Evolutionary conservation across 2,113 vertebrate species (phyloP).

Genomic region (Climacteris rufus): DNA sequence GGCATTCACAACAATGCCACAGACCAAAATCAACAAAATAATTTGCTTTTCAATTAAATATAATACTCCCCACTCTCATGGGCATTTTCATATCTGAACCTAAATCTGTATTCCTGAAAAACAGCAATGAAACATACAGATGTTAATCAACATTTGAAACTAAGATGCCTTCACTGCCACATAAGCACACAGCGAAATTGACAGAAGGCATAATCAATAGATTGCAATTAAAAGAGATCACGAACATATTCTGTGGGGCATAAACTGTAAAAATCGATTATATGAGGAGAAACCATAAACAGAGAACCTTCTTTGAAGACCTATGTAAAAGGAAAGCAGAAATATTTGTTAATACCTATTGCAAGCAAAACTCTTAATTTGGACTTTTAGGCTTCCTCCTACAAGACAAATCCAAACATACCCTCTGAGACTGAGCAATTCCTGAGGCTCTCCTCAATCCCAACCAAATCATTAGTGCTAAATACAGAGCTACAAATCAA

Average conservation of each 20-base stretch:
- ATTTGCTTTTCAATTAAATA: not conserved
- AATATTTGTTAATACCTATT: constrained; percentile 17
- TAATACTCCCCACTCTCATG: not conserved
- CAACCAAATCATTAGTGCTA: not conserved
- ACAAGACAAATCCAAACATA: not conserved
- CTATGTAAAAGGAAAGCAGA: constrained; percentile 15
- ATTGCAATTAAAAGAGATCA: not conserved
- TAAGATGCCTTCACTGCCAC: not conserved
- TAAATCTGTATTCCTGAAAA: not conserved
- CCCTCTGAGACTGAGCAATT: not conserved
- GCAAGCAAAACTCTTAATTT: not conserved
- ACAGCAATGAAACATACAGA: not conserved
- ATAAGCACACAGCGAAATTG: not conserved
- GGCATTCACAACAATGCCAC: not conserved
- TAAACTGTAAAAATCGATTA: not conserved
- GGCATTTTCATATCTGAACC: not conserved
- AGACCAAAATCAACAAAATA: not conserved
- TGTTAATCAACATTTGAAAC: not conserved
- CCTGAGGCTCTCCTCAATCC: not conserved
- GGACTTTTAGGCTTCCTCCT: not conserved
- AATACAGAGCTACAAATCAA: not conserved
- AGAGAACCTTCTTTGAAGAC: not conserved
- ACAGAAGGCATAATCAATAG: not conserved
- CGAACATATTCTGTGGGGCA: not conserved
- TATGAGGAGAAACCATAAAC: not conserved